Conservation (phyloP, 1,140 invertebrate species). For the Saccostrea cuccullata region DNA sequence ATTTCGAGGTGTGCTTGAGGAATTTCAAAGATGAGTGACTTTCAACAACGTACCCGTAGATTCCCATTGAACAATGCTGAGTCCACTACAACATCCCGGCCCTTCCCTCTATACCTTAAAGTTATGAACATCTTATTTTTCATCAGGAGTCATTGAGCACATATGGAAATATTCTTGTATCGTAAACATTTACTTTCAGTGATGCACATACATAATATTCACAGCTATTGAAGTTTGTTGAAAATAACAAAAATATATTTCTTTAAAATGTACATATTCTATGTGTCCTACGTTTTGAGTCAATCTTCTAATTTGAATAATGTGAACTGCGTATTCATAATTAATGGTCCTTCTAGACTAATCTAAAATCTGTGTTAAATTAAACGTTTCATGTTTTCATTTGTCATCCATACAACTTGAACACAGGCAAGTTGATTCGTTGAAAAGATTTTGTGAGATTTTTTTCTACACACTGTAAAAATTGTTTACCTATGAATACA, state of each 20-base stretch:
- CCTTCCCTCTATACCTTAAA: neutral
- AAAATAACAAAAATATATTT: neutral
- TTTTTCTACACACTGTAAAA: neutral
- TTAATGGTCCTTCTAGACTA: neutral
- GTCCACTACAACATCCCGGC: neutral
- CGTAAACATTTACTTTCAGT: neutral
- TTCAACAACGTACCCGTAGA: neutral
- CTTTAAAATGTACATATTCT: neutral
- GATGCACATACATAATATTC: neutral
- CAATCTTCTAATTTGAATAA: no score
- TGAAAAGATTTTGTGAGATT: neutral
- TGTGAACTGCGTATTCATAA: no score
- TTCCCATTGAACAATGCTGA: neutral
- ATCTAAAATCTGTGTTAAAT: neutral
- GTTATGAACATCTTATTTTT: no score
- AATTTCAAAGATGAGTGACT: slow-evolving; percentile 23
- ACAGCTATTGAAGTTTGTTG: neutral
- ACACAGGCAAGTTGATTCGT: neutral
- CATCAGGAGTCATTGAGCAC: no score
- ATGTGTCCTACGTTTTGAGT: no score
- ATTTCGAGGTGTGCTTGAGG: slow-evolving; percentile 24
- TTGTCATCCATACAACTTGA: neutral
- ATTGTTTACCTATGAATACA: neutral
- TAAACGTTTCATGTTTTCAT: neutral
- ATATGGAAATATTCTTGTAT: no score